Base-by-base conservation (phyloP, 2,113 vertebrate genomes). In the Acanthochromis polyacanthus region DNA sequence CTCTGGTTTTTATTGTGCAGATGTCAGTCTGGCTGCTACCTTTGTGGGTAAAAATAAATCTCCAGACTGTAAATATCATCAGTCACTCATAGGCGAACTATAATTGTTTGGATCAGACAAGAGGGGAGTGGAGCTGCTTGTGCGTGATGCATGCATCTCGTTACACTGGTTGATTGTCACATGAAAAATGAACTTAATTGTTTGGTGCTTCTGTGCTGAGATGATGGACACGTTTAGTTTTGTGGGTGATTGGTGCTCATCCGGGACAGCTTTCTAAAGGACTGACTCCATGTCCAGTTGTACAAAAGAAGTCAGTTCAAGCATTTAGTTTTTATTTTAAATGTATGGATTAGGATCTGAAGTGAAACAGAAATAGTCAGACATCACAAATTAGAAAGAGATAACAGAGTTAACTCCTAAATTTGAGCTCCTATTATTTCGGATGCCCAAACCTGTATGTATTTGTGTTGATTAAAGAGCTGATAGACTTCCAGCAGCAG, bases 11-110 rank as follows among this genome's bases (percentile, higher is more conserved):
- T 28, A 16, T 32, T 60, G 46, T 48, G 64, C 14, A 80, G 76
- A 83, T 81, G 68, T 75, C 82, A 67, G 15, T 17, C 70, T 75
- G 23, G 38, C 45, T 62, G 64, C 25, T 60, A 53, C 17, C 61
- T 52, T 36, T 56, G 74, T 40, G 58, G n/a, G 36, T 71, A 76
- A 72, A 80, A 87, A 85, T 83, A 81, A 12, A 73, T 30, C 48
- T 65, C 15, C 16, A 0, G 60, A 81, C 68, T 69, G 80, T 72
- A 82, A 87, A 89, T 88, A 80, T 84, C 84, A 85, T 66, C 81
- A 78, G 75, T 86, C 83, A 84, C 68, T 75, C 71, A 67, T 23
- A 64, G 20, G 17, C 22, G 43, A 74, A 71, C 28, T 63, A n/a
- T 61, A 55, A 75, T 75, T 75, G 77, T 81, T 81, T 28, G 10